Percentiles rank a stretch among this genome's conserved stretches.
Evolutionary conservation across 2,797 vertebrate species (phyloP).

Genomic region (Sebastiscus albofasciatus): DNA sequence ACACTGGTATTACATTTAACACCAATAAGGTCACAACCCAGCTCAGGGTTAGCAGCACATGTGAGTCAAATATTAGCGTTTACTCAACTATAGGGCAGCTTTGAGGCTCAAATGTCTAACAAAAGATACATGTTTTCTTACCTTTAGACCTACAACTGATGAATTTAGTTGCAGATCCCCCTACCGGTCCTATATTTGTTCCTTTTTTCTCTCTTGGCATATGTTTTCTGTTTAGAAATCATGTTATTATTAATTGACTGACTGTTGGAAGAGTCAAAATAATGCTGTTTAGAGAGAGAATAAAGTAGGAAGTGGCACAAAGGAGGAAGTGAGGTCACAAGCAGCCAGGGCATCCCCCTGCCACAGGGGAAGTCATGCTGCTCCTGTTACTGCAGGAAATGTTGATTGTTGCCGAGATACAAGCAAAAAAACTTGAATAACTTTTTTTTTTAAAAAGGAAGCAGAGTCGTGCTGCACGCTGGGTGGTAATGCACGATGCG

Average conservation of each 20-base stretch:
- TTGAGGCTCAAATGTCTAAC: neutral
- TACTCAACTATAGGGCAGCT: neutral
- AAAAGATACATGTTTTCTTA: neutral
- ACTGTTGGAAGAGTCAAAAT: neutral
- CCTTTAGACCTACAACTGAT: neutral
- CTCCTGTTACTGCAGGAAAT: constrained; percentile 28
- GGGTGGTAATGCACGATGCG: neutral
- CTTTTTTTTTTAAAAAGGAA: neutral
- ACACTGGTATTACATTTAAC: constrained; percentile 5
- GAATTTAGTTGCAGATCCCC: neutral
- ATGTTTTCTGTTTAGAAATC: neutral
- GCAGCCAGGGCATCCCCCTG: neutral
- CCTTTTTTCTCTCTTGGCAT: neutral
- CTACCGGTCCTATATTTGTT: neutral
- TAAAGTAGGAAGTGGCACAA: constrained; percentile 24
- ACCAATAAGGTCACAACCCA: constrained; percentile 5
- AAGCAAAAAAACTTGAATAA: neutral
- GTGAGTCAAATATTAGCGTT: neutral
- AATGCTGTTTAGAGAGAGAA: neutral
- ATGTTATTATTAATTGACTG: neutral
- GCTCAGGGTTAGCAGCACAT: neutral
- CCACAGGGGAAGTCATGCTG: constrained; percentile 37
- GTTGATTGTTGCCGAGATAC: constrained; percentile 30
- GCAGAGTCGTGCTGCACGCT: neutral
- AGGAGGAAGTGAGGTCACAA: constrained; percentile 58